phyloP scores from a whole-genome alignment of 2,797 vertebrate species.

The Enteromius trimaculatus region DNA sequence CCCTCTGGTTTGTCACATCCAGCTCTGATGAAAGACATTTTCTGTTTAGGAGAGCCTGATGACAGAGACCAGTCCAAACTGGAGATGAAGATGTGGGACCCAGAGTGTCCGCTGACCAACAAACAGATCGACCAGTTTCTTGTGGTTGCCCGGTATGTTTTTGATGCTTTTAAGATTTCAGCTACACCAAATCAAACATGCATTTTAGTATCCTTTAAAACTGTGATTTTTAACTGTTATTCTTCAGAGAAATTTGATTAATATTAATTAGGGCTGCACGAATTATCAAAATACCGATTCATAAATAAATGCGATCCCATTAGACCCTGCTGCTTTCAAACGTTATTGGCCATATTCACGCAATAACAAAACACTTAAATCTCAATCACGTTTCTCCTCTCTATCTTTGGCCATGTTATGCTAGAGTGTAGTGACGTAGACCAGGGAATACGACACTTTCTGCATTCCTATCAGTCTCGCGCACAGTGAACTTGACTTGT shows the following conservation, averaged over 20 bases:
- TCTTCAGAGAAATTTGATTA: background rate
- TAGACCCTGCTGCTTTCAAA: too few species aligned
- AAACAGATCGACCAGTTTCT: slow-evolving; percentile 99
- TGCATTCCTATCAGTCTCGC: too few species aligned
- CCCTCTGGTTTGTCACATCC: slow-evolving; percentile 7
- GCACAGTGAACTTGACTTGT: too few species aligned
- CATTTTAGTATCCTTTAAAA: background rate
- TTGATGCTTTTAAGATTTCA: slow-evolving; percentile 11
- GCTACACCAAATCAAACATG: background rate
- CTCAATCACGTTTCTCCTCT: too few species aligned
- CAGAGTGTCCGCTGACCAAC: slow-evolving; percentile 93
- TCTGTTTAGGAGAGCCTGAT: slow-evolving; percentile 85
- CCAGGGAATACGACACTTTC: too few species aligned
- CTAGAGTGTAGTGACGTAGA: too few species aligned
- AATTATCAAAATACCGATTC: too few species aligned
- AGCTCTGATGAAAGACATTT: slow-evolving; percentile 5
- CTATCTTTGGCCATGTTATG: too few species aligned
- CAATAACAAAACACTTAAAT: too few species aligned
- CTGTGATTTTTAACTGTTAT: background rate
- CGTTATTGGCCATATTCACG: too few species aligned
- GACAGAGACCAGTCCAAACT: slow-evolving; percentile 95
- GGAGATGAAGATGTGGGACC: slow-evolving; percentile 97
- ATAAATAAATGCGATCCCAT: too few species aligned
- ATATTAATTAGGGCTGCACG: background rate
- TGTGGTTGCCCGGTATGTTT: slow-evolving; percentile 93